These are phyloP conservation scores for Caenorhabditis tropicalis DNA, from an alignment of 1,140 invertebrate genomes.

Conservation along the genomic window DNA sequence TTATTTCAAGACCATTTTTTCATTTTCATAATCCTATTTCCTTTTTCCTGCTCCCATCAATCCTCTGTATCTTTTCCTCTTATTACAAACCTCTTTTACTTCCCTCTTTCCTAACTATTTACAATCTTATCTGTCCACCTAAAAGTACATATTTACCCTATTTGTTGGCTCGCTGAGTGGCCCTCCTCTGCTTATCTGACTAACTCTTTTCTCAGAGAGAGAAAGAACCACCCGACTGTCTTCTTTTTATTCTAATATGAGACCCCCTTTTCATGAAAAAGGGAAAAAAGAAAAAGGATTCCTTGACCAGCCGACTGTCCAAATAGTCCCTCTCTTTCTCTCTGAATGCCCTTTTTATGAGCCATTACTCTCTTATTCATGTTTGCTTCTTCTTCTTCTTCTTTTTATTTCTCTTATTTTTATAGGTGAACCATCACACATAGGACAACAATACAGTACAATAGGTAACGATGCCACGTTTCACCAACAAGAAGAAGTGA, in stretches of 20 bases:
- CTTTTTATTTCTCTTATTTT: neutral
- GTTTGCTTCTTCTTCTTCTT: neutral
- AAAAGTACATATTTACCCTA: slow-evolving; percentile 35
- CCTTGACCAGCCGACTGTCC: slow-evolving; percentile 29
- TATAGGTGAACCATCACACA: neutral
- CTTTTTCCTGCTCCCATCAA: neutral
- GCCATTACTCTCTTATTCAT: neutral
- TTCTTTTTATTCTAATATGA: no score
- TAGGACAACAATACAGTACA: neutral
- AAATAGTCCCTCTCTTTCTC: neutral
- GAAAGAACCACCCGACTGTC: no score
- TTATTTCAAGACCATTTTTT: no score
- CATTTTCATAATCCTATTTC: neutral
- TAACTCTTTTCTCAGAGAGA: no score
- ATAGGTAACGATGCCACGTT: neutral
- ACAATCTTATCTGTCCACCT: slow-evolving; percentile 23
- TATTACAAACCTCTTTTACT: neutral
- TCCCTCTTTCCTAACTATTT: neutral
- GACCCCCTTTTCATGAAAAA: no score
- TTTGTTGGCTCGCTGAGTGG: neutral
- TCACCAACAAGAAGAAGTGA: neutral
- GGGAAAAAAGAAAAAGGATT: no score
- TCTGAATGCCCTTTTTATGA: slow-evolving; percentile 13
- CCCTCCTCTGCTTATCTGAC: no score
- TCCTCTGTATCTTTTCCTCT: neutral